These are phyloP conservation scores for Scaptomyza hsui DNA, from an alignment of 1,140 invertebrate species.

Conservation along the genomic window DNA sequence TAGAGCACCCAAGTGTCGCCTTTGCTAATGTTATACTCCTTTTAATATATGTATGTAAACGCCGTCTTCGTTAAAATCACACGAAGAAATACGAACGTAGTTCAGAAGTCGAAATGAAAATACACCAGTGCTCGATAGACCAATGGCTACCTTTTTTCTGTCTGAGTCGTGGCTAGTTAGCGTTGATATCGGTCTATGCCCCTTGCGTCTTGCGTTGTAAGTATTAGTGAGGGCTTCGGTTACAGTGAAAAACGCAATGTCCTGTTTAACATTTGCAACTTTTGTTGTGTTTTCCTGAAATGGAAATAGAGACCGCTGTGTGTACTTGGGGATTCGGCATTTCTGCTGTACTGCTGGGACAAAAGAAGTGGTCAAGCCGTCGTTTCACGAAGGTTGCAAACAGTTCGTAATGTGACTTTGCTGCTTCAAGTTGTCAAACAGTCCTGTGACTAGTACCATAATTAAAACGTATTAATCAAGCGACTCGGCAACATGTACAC, in stretches of 20 bases:
- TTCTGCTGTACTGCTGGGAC: constrained; percentile 14
- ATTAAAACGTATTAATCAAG: constrained; percentile 16
- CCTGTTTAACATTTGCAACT: constrained; percentile 76
- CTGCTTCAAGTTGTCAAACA: constrained; percentile 34
- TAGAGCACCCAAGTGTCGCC: constrained; percentile 11
- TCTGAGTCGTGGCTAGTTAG: constrained; percentile 7
- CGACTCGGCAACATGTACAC: constrained; percentile 3
- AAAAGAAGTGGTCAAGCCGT: constrained; percentile 37
- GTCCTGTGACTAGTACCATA: background rate
- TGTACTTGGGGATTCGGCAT: constrained; percentile 22
- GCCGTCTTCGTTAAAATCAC: constrained; percentile 11
- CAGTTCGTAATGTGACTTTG: constrained; percentile 54
- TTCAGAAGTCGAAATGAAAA: constrained; percentile 14
- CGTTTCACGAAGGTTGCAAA: constrained; percentile 36
- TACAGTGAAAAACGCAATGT: constrained; percentile 69
- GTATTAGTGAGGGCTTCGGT: constrained; percentile 15
- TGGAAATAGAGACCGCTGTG: constrained; percentile 50
- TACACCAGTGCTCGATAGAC: constrained; percentile 18
- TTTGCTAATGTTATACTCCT: constrained; percentile 4
- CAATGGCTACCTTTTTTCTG: constrained; percentile 40
- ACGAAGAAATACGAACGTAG: constrained; percentile 55
- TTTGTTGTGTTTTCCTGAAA: constrained; percentile 59
- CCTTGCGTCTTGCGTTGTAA: constrained; percentile 4
- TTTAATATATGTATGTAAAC: constrained; percentile 4
- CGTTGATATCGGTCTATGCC: constrained; percentile 1